Conservation (phyloP, 2,113 vertebrate species). For the Circaetus cinerascens region DNA sequence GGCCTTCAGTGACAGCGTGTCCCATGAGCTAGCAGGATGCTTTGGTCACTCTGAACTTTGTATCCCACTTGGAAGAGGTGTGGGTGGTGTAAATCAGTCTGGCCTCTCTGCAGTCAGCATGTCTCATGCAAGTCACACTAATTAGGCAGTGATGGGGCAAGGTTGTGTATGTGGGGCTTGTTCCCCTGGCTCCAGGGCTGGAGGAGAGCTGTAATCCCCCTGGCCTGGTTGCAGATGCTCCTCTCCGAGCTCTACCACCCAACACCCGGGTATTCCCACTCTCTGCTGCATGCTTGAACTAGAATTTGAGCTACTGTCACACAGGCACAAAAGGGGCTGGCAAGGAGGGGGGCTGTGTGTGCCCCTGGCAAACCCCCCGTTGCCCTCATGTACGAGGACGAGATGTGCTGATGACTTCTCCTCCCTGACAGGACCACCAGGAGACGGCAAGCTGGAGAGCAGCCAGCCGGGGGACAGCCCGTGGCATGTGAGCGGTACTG, state of each 20-base stretch:
- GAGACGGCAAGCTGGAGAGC: background rate
- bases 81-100: background rate
- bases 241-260: background rate
- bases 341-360: background rate
- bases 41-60: background rate
- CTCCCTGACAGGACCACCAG: background rate
- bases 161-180: background rate
- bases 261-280: rapidly evolving
- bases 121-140: rapidly evolving
- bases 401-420: background rate
- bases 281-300: background rate
- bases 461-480: background rate
- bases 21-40: background rate
- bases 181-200: background rate
- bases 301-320: background rate
- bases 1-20: rapidly evolving
- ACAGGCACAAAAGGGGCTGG: background rate
- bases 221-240: background rate
- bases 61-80: background rate
- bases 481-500: background rate
- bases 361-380: rapidly evolving
- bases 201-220: background rate
- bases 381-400: too few species aligned
- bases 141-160: too few species aligned
- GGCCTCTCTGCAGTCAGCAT: too few species aligned